Evolutionary conservation across 1,140 invertebrate species (phyloP), one percentile per base, ranked within the genome.

Genomic region (Ceratina calcarata): DNA sequence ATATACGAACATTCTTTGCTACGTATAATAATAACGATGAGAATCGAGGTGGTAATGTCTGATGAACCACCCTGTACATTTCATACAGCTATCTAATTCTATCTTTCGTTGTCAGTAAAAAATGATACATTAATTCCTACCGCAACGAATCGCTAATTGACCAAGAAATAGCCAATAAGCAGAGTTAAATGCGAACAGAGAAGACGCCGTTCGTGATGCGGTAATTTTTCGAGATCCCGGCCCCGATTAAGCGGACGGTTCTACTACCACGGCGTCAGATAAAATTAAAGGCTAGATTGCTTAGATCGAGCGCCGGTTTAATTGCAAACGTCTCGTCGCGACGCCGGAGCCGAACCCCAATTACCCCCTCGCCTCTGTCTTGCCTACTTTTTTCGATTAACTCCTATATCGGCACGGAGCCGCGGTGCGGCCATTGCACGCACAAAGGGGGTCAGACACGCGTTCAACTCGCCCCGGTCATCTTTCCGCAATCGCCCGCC

Each of bases 331-430:
- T 80, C 78, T 80, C 78, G 78, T 57, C 60, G 76, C 60, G 68
- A 71, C 76, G 75, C 66, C 53, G 45, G 37, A 53, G 67, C 67
- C 76, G 53, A 78, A 64, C 24, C 49, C 58, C 72, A 66, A 67
- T 75, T 67, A 22, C 57, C 55, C 10, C 18, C 62, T 7, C 57
- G n/a, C 75, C 70, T 60, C 55, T 60, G 37, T 80, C 64, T 67
- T 75, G 24, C 55, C 71, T 67, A 75, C 62, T 80, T 75, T 80
- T 75, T 78, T 80, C 62, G 78, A 75, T 67, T 78, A 78, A 78
- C 76, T 78, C 27, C 60, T 67, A 80, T 74, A 74, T 32, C 27
- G 27, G 69, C 71, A 67, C 22, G 1, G 27, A 32, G 27, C 27
- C 27, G 27, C 27, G 27, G 37, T 45, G 37, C 32, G 73, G 51